Conservation (phyloP, 2,797 vertebrate genomes). For the Chelidonichthys spinosus region DNA sequence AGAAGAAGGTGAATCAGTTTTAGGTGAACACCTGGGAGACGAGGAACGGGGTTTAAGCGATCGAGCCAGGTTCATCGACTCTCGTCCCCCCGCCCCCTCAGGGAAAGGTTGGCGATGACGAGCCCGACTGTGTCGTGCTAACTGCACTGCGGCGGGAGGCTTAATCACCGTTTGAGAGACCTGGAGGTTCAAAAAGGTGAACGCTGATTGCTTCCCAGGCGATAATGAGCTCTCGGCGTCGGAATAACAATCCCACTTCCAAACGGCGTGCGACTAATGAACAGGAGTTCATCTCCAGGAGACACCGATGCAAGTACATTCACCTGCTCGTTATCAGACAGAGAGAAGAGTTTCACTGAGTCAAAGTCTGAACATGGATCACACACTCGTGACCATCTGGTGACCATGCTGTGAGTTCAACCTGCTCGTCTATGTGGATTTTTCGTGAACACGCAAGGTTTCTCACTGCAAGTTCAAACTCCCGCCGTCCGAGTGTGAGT, state of each 20-base stretch:
- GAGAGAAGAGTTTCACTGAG: neutral
- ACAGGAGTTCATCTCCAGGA: slow-evolving; percentile 1
- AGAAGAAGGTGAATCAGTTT: slow-evolving; percentile 10
- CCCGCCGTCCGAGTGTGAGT: neutral
- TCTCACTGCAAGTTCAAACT: neutral
- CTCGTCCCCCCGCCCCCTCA: neutral
- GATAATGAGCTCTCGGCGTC: slow-evolving; percentile 34
- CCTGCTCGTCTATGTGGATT: slow-evolving; percentile 19
- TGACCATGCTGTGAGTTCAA: neutral
- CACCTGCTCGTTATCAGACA: neutral
- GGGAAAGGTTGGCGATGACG: slow-evolving; percentile 41
- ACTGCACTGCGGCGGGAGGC: slow-evolving; percentile 35
- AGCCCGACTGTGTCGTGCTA: slow-evolving; percentile 41
- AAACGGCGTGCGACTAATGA: slow-evolving; percentile 7
- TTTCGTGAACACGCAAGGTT: slow-evolving; percentile 3
- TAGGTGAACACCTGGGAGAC: neutral
- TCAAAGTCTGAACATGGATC: slow-evolving; percentile 36
- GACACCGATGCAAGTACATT: neutral
- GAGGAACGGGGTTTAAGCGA: slow-evolving; percentile 34
- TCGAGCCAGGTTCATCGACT: neutral
- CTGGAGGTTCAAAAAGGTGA: slow-evolving; percentile 34
- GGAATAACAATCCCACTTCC: slow-evolving; percentile 15
- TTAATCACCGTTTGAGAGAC: slow-evolving; percentile 50
- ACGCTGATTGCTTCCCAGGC: slow-evolving; percentile 21
- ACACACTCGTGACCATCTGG: slow-evolving; percentile 38